Evolutionary conservation across 2,888 invertebrate genomes (phyloP), one percentile per base, ranked within the genome.

Genomic region (Perdita meconis): DNA sequence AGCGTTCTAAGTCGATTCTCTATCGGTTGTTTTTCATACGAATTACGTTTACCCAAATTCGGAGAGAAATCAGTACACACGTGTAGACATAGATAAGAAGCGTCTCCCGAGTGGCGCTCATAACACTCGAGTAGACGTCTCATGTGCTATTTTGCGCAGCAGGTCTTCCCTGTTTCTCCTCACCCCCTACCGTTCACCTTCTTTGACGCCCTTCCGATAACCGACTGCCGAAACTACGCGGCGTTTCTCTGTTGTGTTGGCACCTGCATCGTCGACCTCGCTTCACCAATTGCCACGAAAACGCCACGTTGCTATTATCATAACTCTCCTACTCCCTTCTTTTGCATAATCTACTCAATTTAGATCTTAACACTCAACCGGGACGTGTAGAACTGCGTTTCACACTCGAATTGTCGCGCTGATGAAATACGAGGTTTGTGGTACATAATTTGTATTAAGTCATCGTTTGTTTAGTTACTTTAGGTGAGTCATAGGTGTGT

Each of bases 191-290:
- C 19, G 13, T 16, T 10, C 13, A 22, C n/a, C 13, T 40, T 22
- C 16, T n/a, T 2, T 26, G 8, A 19, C 22, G 47, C 47, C 24
- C n/a, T n/a, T 51, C 8, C 26, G 51, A 55, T 22, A 34, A 16
- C 34, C 26, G 16, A 55, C 12, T 34, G n/a, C n/a, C n/a, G 30
- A 65, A 50, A 24, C 50, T 59, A 38, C 67, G 50, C 26, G 10
- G 22, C n/a, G 10, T 34, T 22, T 26, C n/a, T 8, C 16, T 36
- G n/a, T n/a, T n/a, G n/a, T 16, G n/a, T 36, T 13, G n/a, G 12
- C 36, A 63, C 26, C 19, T 64, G 38, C 4, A n/a, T 22, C 16
- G 34, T 12, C n/a, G 8, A 8, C 4, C 36, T 40, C 22, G 34
- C 12, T 30, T 34, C 10, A 12, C n/a, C 40, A 3, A 53, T 55